A percentile compares a stretch with the other conserved stretches of the same genome.
Conservation (phyloP, 2,113 vertebrate genomes). For the Nerophis ophidion region DNA sequence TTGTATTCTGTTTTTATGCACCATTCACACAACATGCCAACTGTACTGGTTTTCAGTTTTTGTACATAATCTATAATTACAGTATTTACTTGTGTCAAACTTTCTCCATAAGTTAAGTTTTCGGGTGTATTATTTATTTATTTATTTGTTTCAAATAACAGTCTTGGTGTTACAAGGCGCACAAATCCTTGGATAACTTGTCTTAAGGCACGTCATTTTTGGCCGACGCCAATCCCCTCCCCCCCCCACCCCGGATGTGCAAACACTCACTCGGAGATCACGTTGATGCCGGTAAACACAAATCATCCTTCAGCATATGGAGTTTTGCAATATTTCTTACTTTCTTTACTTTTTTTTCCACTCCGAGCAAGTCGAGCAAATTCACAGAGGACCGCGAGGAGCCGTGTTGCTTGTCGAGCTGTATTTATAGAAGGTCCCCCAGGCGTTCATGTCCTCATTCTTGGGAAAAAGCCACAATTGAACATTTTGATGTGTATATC, state of each 20-base stretch:
- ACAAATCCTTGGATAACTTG: not conserved
- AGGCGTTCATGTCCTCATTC: slow-evolving; percentile 63
- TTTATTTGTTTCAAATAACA: no score
- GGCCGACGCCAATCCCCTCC: not conserved
- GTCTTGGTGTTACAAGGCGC: not conserved
- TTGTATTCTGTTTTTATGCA: no score
- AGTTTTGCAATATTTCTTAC: slow-evolving; percentile 2
- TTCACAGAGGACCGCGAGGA: slow-evolving; percentile 53
- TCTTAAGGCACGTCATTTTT: not conserved
- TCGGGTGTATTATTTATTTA: no score
- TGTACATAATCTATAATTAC: no score
- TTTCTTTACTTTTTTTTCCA: slow-evolving; percentile 27
- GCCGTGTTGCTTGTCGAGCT: slow-evolving; percentile 63
- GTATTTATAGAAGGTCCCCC: slow-evolving; percentile 68
- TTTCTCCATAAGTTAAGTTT: no score
- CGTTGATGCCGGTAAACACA: slow-evolving; percentile 34
- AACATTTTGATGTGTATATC: slow-evolving; percentile 56
- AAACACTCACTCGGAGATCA: slow-evolving; percentile 27
- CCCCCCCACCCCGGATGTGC: not conserved
- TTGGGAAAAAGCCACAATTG: slow-evolving; percentile 50
- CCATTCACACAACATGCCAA: no score
- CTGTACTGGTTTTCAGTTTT: no score
- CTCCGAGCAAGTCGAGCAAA: slow-evolving; percentile 44
- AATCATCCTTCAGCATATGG: slow-evolving; percentile 49
- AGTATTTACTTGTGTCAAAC: no score